Conservation (phyloP, 2,113 vertebrate species). For the Odocoileus virginianus region DNA sequence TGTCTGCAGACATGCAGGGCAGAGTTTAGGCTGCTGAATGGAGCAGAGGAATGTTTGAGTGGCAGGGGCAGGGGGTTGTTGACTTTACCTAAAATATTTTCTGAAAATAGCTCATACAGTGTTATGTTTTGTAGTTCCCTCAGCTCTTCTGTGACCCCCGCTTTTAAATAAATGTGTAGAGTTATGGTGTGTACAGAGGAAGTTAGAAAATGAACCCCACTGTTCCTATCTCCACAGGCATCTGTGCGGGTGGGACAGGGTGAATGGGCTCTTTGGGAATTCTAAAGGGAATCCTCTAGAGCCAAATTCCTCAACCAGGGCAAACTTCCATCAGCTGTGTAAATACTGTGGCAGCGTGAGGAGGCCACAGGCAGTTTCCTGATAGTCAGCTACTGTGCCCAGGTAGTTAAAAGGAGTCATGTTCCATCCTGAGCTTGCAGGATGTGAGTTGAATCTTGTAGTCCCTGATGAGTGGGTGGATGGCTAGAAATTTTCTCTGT, state of each 20-base stretch:
- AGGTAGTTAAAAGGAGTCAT: conserved; percentile 55
- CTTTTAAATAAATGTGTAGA: conserved; percentile 53
- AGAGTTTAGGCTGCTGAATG: conserved; percentile 8
- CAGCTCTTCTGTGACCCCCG: background rate
- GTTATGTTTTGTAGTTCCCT: conserved; percentile 23
- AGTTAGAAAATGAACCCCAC: conserved; percentile 56
- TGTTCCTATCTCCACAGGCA: conserved; percentile 43
- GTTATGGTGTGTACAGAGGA: conserved; percentile 32
- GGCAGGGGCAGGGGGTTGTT: conserved; percentile 37
- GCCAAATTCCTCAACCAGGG: conserved; percentile 60
- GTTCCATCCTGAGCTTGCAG: conserved; percentile 33
- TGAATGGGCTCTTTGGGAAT: conserved; percentile 26
- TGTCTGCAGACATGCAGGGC: background rate
- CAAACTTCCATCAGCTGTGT: conserved; percentile 46
- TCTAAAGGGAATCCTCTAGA: conserved; percentile 36
- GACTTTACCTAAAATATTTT: conserved; percentile 62
- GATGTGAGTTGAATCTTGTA: conserved; percentile 47
- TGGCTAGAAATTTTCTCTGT: conserved; percentile 38
- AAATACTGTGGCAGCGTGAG: conserved; percentile 53
- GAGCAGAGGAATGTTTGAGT: conserved; percentile 52
- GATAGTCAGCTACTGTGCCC: conserved; percentile 51
- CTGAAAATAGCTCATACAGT: conserved; percentile 52
- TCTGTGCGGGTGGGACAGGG: conserved; percentile 32
- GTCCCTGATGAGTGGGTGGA: background rate
- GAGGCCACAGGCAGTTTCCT: background rate